Evolutionary conservation across 2,797 vertebrate genomes (phyloP).

Genomic region (Ctenochaetus hawaiiensis): DNA sequence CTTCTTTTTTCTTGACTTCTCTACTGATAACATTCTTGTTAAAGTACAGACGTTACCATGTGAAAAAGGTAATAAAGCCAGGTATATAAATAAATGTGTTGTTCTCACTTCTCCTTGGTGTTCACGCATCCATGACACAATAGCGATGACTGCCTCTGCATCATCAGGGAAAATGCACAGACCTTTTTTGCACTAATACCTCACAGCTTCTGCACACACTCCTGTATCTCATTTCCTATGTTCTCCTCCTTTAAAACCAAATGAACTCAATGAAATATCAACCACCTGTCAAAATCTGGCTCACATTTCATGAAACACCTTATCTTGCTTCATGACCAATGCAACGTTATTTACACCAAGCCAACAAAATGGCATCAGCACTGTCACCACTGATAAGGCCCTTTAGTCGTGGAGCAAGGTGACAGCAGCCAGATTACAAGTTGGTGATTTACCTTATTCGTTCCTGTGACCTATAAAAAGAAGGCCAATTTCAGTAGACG

Average conservation of each 20-base stretch:
- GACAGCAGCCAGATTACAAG: conserved; percentile 81
- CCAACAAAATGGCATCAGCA: conserved; percentile 76
- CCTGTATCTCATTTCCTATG: conserved; percentile 46
- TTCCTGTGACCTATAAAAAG: conserved; percentile 75
- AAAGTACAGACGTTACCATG: conserved; percentile 51
- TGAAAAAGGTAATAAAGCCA: conserved; percentile 11
- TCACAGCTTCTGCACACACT: conserved; percentile 54
- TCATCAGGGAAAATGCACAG: conserved; percentile 48
- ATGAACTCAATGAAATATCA: conserved; percentile 62
- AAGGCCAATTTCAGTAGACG: conserved; percentile 57
- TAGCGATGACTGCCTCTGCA: conserved; percentile 2
- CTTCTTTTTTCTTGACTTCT: conserved; percentile 24
- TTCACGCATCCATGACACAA: too few relatives aligned
- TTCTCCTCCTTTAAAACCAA: conserved; percentile 50
- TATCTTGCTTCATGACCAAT: conserved; percentile 78
- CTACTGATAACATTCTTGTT: conserved; percentile 30
- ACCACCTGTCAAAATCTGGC: conserved; percentile 72
- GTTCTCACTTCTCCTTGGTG: neutral
- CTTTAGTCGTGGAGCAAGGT: conserved; percentile 65
- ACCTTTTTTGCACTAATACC: conserved; percentile 58
- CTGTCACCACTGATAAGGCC: conserved; percentile 73
- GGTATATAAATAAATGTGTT: conserved; percentile 20
- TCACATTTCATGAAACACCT: conserved; percentile 74
- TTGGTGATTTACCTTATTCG: conserved; percentile 78
- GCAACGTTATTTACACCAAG: conserved; percentile 77